phyloP scores from a whole-genome alignment of 2,113 vertebrate genomes.

The Guaruba guarouba region DNA sequence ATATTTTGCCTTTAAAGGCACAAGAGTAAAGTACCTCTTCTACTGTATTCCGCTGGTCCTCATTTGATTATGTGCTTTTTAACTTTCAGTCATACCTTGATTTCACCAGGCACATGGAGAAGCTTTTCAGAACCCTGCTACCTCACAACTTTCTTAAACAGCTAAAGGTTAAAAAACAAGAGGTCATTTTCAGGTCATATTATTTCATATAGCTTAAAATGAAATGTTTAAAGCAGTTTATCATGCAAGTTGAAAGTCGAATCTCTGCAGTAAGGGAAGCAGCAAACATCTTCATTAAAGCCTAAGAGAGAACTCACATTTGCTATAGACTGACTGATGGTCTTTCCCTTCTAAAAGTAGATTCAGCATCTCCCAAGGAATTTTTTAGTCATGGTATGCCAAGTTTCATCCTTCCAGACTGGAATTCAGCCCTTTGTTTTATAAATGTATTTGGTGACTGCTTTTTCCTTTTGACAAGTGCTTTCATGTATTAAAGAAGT shows the following conservation, averaged over 20 bases:
- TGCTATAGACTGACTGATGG: background rate
- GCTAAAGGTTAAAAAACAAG: background rate
- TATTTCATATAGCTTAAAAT: background rate
- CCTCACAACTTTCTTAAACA: background rate
- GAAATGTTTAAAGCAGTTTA: background rate
- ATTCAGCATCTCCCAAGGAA: background rate
- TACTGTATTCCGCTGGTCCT: background rate
- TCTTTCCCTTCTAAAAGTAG: background rate
- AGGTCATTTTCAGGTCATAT: background rate
- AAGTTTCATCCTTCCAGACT: background rate
- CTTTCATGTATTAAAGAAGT: background rate
- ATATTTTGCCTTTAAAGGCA: background rate
- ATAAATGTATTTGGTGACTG: background rate
- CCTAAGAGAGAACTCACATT: background rate
- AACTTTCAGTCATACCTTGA: background rate
- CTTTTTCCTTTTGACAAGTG: background rate
- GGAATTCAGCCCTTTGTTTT: constrained; percentile 1
- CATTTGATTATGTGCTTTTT: background rate
- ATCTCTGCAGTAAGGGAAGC: background rate
- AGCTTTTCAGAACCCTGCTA: background rate
- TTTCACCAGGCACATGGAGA: background rate
- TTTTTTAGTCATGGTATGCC: background rate
- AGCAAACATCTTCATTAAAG: background rate
- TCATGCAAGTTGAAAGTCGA: background rate
- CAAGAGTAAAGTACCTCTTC: background rate